These are phyloP conservation scores for Platysteira castanea DNA, from an alignment of 2,113 vertebrate species.

Conservation along the genomic window DNA sequence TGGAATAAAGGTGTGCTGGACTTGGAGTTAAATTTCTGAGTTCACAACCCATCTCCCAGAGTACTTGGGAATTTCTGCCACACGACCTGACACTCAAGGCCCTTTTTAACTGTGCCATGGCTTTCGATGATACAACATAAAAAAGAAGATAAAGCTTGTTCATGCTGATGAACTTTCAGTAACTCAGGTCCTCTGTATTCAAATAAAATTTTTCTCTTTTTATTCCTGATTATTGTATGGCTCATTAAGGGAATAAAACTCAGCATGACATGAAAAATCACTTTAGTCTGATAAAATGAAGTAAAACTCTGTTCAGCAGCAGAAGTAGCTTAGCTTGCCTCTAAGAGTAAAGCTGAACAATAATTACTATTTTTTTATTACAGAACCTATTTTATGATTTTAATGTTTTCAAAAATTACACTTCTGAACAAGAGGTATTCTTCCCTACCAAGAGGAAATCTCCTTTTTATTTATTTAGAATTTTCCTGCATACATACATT, in stretches of 20 bases:
- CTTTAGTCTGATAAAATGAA: not conserved
- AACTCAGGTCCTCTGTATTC: not conserved
- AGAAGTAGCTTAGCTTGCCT: not conserved
- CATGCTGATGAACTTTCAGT: not conserved
- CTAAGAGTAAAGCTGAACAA: not conserved
- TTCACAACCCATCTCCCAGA: not conserved
- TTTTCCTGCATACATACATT: not conserved
- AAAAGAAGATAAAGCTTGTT: not conserved
- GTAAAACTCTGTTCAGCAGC: not conserved
- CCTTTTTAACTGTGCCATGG: not conserved
- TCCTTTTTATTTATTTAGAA: not conserved
- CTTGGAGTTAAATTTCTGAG: not conserved
- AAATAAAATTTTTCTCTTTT: not conserved
- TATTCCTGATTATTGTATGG: not conserved
- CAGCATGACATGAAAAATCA: constrained; percentile 19
- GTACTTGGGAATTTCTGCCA: not conserved
- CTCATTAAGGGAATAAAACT: constrained; percentile 26
- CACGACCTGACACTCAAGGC: not conserved
- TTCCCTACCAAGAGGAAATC: not conserved
- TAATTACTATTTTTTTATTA: constrained; percentile 3
- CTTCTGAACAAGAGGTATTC: not conserved
- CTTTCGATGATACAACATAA: not conserved
- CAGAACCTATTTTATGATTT: not conserved
- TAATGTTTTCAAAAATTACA: not conserved
- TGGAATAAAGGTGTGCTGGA: not conserved